Base-by-base conservation (phyloP, 2,113 vertebrate species). In the Cacatua alba region DNA sequence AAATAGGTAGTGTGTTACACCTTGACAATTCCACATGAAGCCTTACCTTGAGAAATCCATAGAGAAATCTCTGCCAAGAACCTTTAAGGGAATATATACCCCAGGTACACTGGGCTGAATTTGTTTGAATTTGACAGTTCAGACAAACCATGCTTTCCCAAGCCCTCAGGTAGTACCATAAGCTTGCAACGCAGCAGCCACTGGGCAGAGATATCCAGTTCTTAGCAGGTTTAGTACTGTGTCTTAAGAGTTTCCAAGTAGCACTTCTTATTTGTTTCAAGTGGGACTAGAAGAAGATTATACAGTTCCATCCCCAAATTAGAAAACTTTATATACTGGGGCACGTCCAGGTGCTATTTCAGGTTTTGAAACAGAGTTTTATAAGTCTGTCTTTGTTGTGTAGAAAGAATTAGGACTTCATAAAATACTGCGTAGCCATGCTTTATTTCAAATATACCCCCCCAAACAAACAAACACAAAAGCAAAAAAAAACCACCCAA, bases 181-280 rank as follows among this genome's bases (percentile, higher is more conserved):
- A 87, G 28, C 20, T 68, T 79, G 33, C 10, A 68, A 26, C 17
- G 37, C 24, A 82, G 33, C 37, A 72, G 29, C 63, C 43, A 17
- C n/a, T 37, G 43, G 71, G 65, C 53, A 82, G 67, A 86, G 29
- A 29, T 57, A 23, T 21, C 17, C 29, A 25, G 44, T 20, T 21
- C 28, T 83, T 33, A 65, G 9, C 53, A n/a, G 35, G 28, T 41
- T 84, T n/a, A 51, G 7, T 49, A 20, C 16, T 53, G 8, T 57
- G 19, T 39, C 16, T 44, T 72, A 51, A 49, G 7, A 57, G 10
- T 12, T 76, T 83, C 46, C 37, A 52, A 43, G 51, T 51, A 81
- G 24, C 0, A 0, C 39, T 89, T 83, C 68, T 9, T 9, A 41
- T 52, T 88, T 6, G 0, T 76, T 88, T 77, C 59, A 48, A 65